phyloP scores from a whole-genome alignment of 2,888 invertebrate genomes.

The Glaucopsyche alexis region DNA sequence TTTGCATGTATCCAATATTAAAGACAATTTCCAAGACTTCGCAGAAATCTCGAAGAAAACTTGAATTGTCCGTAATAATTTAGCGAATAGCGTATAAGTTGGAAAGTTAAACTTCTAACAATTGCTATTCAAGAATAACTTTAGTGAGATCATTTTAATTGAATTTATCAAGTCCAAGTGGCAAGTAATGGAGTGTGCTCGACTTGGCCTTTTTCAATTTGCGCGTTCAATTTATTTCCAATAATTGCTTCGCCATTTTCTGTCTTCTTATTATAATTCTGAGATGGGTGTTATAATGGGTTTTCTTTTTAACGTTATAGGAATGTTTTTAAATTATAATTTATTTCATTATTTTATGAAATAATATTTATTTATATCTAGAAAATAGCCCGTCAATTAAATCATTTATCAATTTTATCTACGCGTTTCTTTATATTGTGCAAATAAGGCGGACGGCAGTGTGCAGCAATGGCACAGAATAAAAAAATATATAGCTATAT shows the following conservation, averaged over 20 bases:
- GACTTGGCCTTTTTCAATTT: conserved; percentile 24
- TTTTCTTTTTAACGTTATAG: too few species aligned
- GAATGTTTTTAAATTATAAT: too few species aligned
- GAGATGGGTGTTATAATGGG: background rate
- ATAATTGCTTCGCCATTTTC: conserved; percentile 5
- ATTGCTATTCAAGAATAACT: conserved; percentile 57
- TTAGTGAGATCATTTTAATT: conserved; percentile 60
- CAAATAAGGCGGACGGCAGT: too few species aligned
- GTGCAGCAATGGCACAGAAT: too few species aligned
- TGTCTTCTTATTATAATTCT: conserved; percentile 12
- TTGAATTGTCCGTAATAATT: conserved; percentile 18
- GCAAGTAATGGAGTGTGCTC: conserved; percentile 42
- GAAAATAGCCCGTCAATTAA: too few species aligned
- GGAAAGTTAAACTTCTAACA: conserved; percentile 47
- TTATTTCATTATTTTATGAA: too few species aligned
- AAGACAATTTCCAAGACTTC: conserved; percentile 7
- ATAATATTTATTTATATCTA: too few species aligned
- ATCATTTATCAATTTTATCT: too few species aligned
- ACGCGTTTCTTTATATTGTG: too few species aligned
- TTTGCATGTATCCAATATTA: conserved; percentile 3
- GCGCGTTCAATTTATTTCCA: conserved; percentile 18
- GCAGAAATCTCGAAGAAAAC: background rate
- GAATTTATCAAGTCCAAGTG: conserved; percentile 52
- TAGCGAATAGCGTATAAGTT: background rate
- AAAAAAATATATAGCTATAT: too few species aligned